Conservation (phyloP, 2,797 vertebrate genomes). For the Periophthalmus magnuspinnatus region DNA sequence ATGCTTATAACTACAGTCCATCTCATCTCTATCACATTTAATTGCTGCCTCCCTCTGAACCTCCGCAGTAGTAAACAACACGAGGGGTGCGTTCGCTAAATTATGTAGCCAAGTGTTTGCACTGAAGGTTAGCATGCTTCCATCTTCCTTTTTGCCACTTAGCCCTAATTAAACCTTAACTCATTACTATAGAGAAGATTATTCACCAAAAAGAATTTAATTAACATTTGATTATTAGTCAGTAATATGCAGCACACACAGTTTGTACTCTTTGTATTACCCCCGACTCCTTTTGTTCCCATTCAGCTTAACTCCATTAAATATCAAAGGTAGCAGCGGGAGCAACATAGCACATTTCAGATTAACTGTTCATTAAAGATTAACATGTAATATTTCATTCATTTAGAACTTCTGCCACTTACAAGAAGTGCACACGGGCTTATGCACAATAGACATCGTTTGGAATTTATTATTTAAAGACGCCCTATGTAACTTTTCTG, state of each 20-base stretch:
- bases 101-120: conserved; percentile 56
- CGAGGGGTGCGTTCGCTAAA: conserved; percentile 38
- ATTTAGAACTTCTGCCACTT: conserved; percentile 23
- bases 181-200: conserved; percentile 67
- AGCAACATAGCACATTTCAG: conserved; percentile 56
- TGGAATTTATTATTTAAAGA: no score
- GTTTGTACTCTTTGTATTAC: conserved; percentile 64
- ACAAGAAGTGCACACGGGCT: conserved; percentile 5
- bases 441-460: not conserved
- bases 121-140: conserved; percentile 59
- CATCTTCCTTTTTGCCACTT: conserved; percentile 53
- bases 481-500: no score
- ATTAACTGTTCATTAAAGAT: conserved; percentile 48
- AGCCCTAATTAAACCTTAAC: conserved; percentile 75
- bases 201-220: conserved; percentile 73
- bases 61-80: conserved; percentile 51
- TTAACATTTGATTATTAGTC: conserved; percentile 74
- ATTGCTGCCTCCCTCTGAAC: conserved; percentile 50
- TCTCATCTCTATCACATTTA: conserved; percentile 39
- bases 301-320: conserved; percentile 66
- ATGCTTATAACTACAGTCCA: not conserved
- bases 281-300: conserved; percentile 62
- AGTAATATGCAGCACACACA: conserved; percentile 64
- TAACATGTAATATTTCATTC: conserved; percentile 33
- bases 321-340: conserved; percentile 66